Evolutionary conservation across 2,888 invertebrate species (phyloP), one percentile per base, ranked within the genome.

Genomic region (Lissonota sp.): DNA sequence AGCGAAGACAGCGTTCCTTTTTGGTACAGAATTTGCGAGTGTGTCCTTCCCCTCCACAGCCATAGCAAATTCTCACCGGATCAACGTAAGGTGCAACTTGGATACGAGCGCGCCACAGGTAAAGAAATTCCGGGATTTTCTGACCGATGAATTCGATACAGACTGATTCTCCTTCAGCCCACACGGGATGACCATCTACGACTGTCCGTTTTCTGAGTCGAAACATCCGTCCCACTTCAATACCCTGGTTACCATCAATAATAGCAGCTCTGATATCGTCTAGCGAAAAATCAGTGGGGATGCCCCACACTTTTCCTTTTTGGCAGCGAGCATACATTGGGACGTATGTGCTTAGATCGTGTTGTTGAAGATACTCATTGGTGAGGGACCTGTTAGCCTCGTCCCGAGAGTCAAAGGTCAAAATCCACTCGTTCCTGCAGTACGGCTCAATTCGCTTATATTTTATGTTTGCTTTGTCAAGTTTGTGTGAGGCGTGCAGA

Each of bases 371-470:
- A 37, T 58, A 67, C 3, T 0, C 1, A 8, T 64, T 60, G 0
- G 49, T 6, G 1, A 40, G 0, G 1, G 60, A 51, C 4, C 40
- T 1, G 6, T 62, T 60, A 0, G 46, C 74, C 16, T 60, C 73
- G 0, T 74, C 49, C 10, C 58, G 49, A 6, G 39, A 58, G 7
- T 6, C 1, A 12, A 73, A 64, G 12, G 8, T 46, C 1, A 57
- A 58, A n/a, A 58, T 49, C 58, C 70, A 70, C 39, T 70, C 57
- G 42, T 70, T 70, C 12, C 42, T 70, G 8, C 70, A 16, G 14
- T 70, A 70, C 1, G n/a, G 2, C 8, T 70, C 70, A 1, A 70
- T 39, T 3, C 6, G 46, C 7, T 60, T 39, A 8, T 70, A 70
- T 14, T 49, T 49, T 3, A 70, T 49, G 6, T 60, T 49, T 1